phyloP scores from a whole-genome alignment of 2,113 vertebrate genomes.

The Scomber colias region DNA sequence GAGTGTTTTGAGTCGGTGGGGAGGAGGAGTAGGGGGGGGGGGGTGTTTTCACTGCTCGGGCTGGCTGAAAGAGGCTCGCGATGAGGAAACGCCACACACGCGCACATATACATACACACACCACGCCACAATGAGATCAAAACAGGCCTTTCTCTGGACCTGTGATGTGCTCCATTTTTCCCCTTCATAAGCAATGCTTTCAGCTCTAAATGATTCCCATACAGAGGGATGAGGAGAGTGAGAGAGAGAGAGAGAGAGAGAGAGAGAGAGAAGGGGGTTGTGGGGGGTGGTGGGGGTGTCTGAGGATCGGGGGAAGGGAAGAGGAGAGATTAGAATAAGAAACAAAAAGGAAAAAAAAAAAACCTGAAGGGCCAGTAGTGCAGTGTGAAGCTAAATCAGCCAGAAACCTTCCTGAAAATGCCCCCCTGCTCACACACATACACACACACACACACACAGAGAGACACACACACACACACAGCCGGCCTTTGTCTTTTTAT shows the following conservation, averaged over 20 bases:
- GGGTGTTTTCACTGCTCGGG: slow-evolving; percentile 36
- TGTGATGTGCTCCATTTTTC: slow-evolving; percentile 72
- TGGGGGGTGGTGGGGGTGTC: background rate
- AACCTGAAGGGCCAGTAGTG: slow-evolving; percentile 67
- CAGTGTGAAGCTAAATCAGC: slow-evolving; percentile 75
- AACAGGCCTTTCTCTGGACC: slow-evolving; percentile 85
- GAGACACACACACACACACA: slow-evolving; percentile 47
- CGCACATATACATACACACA: slow-evolving; percentile 27
- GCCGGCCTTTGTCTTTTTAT: slow-evolving; percentile 68
- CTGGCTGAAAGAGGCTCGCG: slow-evolving; percentile 44
- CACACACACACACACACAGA: too few species aligned
- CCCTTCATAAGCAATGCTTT: slow-evolving; percentile 59
- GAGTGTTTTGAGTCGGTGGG: slow-evolving; percentile 38
- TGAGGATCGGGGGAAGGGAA: slow-evolving; percentile 14
- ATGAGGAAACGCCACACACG: slow-evolving; percentile 39
- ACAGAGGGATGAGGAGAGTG: slow-evolving; percentile 1
- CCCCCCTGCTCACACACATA: slow-evolving; percentile 44
- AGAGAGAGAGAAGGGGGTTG: too few species aligned
- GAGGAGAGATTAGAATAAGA: slow-evolving; percentile 38
- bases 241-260: too few species aligned
- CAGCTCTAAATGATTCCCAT: slow-evolving; percentile 63
- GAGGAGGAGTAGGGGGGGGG: background rate
- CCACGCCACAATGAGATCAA: slow-evolving; percentile 74
- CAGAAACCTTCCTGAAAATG: slow-evolving; percentile 77
- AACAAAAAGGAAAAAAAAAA: slow-evolving; percentile 47